Evolutionary conservation across 2,888 invertebrate species (phyloP).

Genomic region (Lepidonotus clava): DNA sequence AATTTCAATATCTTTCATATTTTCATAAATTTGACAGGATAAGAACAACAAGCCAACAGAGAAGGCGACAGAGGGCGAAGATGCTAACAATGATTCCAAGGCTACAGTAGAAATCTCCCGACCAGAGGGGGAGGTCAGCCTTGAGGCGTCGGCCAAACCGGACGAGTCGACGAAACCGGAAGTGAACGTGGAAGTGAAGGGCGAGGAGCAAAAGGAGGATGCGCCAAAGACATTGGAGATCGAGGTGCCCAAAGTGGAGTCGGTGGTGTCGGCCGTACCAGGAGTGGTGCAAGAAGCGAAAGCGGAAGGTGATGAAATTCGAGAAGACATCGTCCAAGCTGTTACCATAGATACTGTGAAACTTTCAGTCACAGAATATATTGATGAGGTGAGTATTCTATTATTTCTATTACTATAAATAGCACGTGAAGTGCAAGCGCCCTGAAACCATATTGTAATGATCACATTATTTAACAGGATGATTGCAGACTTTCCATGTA

Average conservation of each 20-base stretch:
- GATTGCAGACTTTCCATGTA: no score
- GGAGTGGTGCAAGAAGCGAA: not conserved
- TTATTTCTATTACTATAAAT: no score
- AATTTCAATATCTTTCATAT: no score
- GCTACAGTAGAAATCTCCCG: slow-evolving; percentile 27
- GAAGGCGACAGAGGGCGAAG: not conserved
- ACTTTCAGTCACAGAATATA: slow-evolving; percentile 11
- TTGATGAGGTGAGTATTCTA: slow-evolving; percentile 22
- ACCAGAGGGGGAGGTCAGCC: not conserved
- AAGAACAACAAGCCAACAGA: not conserved
- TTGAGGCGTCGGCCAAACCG: not conserved
- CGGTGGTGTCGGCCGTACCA: not conserved
- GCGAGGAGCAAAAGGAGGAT: not conserved
- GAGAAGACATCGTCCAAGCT: slow-evolving; percentile 19
- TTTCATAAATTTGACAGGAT: not conserved
- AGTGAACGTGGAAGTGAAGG: not conserved
- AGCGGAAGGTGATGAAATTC: not conserved
- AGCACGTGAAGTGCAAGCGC: no score
- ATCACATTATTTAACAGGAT: no score
- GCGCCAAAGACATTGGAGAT: not conserved
- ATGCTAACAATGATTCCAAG: not conserved
- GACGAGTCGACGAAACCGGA: not conserved
- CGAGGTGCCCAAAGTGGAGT: not conserved
- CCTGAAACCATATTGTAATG: no score
- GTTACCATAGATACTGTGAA: slow-evolving; percentile 38